A percentile compares a stretch with the other conserved stretches of the same genome.
These are phyloP conservation scores for Malthinus flaveolus DNA, from an alignment of 2,888 invertebrate genomes.

Conservation along the genomic window DNA sequence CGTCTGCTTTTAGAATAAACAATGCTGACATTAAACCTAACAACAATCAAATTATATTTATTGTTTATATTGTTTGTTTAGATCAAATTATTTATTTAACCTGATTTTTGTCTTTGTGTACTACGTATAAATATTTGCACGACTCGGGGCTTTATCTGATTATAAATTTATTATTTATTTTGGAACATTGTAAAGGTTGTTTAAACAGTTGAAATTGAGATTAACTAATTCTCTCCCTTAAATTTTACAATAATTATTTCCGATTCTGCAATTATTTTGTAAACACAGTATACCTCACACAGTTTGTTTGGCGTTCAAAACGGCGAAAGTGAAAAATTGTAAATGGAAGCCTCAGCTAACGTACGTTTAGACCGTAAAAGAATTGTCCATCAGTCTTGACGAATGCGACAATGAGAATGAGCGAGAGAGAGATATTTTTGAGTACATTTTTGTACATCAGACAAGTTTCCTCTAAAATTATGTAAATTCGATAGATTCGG, in stretches of 20 bases:
- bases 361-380: too few species aligned
- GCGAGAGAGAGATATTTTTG: too few species aligned
- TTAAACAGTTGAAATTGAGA: conserved; percentile 5
- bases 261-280: too few species aligned
- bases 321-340: too few species aligned
- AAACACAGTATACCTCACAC: too few species aligned
- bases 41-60: conserved; percentile 7
- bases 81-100: conserved; percentile 6
- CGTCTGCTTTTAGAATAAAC: not conserved
- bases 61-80: conserved; percentile 7
- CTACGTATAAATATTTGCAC: conserved; percentile 1
- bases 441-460: too few species aligned
- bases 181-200: conserved; percentile 4
- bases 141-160: conserved; percentile 5
- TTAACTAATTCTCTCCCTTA: conserved; percentile 1
- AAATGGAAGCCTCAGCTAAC: too few species aligned
- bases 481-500: too few species aligned
- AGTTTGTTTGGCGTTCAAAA: too few species aligned
- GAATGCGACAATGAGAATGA: too few species aligned
- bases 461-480: too few species aligned
- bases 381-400: too few species aligned
- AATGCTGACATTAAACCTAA: conserved; percentile 2
- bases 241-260: conserved; percentile 1
- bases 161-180: conserved; percentile 7
- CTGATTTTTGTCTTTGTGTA: conserved; percentile 6